Conservation (phyloP, 2,797 vertebrate species). For the Diglossa cyanea region DNA sequence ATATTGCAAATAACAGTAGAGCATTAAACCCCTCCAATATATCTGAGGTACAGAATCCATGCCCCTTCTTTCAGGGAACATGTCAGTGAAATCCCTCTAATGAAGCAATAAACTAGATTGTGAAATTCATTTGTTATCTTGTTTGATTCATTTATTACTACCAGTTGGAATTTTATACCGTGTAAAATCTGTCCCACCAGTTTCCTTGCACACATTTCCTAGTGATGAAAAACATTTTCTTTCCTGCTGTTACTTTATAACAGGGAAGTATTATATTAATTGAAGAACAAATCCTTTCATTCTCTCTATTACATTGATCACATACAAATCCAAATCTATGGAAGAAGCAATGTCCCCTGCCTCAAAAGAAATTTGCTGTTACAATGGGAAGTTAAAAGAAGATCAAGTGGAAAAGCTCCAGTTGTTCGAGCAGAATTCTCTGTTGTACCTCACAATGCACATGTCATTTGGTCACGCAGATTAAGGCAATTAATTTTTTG, state of each 20-base stretch:
- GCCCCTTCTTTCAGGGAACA: not conserved
- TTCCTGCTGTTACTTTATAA: slow-evolving; percentile 27
- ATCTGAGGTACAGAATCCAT: not conserved
- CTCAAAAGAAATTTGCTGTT: slow-evolving; percentile 15
- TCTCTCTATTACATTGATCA: slow-evolving; percentile 20
- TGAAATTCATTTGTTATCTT: not conserved
- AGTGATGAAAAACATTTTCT: not conserved
- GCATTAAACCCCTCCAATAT: not conserved
- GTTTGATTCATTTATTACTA: slow-evolving; percentile 28
- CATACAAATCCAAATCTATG: slow-evolving; percentile 2
- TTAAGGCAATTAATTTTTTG: slow-evolving; percentile 52
- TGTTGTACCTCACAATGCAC: not conserved
- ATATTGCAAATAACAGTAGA: not conserved
- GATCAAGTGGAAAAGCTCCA: slow-evolving; percentile 41
- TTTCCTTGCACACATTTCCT: slow-evolving; percentile 25
- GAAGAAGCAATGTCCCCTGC: not conserved
- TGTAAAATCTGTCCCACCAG: not conserved
- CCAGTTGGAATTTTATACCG: slow-evolving; percentile 22
- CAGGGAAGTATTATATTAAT: slow-evolving; percentile 11
- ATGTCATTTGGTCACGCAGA: not conserved
- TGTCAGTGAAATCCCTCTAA: not conserved
- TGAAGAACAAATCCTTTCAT: slow-evolving; percentile 43
- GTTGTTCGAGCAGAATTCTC: slow-evolving; percentile 16
- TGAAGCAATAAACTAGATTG: not conserved
- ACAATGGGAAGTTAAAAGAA: slow-evolving; percentile 25